phyloP scores from a whole-genome alignment of 2,888 invertebrate genomes.

The Priocnemis perturbator region DNA sequence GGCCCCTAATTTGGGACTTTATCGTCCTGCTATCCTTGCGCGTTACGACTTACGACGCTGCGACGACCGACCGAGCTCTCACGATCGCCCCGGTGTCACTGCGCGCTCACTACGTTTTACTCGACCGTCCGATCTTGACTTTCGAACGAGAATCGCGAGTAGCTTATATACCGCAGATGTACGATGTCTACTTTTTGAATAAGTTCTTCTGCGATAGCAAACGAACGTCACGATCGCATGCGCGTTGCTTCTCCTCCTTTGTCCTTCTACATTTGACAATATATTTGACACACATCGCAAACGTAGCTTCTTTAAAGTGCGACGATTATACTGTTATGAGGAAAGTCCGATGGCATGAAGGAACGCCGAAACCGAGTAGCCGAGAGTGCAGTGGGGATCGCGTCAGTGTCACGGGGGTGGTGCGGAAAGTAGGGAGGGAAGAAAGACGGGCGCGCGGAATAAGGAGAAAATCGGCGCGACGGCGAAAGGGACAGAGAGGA shows the following conservation, averaged over 20 bases:
- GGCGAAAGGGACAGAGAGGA: constrained; percentile 19
- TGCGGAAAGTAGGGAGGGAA: constrained; percentile 5
- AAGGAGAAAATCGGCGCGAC: constrained; percentile 3
- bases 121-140: constrained; percentile 15
- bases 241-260: not conserved
- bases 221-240: not conserved
- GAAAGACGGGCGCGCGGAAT: constrained; percentile 14
- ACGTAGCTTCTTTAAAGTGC: not conserved
- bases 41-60: constrained; percentile 40
- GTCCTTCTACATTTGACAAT: no score
- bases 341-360: no score
- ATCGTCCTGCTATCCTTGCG: constrained; percentile 62
- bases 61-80: constrained; percentile 43
- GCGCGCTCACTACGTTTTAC: constrained; percentile 39
- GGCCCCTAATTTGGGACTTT: constrained; percentile 57
- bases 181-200: no score
- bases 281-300: not conserved
- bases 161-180: no score
- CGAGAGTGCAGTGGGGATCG: constrained; percentile 14
- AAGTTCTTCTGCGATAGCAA: not conserved
- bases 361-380: constrained; percentile 25
- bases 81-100: constrained; percentile 33
- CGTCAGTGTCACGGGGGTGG: not conserved
- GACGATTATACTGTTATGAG: no score
- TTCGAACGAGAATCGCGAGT: no score